Evolutionary conservation across 1,140 invertebrate species (phyloP).

Genomic region (Trichoplusia ni): DNA sequence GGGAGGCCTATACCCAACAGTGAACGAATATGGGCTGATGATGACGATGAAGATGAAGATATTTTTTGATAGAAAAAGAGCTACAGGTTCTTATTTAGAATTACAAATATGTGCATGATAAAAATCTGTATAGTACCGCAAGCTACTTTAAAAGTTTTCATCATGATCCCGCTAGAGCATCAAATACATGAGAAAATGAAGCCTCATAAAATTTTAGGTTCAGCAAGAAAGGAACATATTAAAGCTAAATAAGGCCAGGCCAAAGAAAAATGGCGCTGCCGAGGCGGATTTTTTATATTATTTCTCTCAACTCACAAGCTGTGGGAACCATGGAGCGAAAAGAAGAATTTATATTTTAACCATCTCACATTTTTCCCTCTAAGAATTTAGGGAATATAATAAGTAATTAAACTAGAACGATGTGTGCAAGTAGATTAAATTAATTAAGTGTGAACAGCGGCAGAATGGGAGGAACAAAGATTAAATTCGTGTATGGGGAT

Average conservation of each 20-base stretch:
- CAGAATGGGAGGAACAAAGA: conserved; percentile 33
- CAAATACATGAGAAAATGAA: conserved; percentile 23
- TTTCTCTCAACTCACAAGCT: conserved; percentile 9
- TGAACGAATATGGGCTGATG: no score
- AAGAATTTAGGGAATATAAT: conserved; percentile 14
- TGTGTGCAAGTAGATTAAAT: conserved; percentile 31
- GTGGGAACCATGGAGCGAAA: conserved; percentile 15
- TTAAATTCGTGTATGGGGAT: conserved; percentile 46
- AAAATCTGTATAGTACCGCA: not conserved
- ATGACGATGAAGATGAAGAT: no score
- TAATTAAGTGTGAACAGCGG: conserved; percentile 28
- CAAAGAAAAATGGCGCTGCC: conserved; percentile 22
- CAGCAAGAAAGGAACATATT: conserved; percentile 30
- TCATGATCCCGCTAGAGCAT: conserved; percentile 20
- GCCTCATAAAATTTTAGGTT: conserved; percentile 33
- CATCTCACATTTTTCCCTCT: conserved; percentile 8
- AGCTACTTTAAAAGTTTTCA: conserved; percentile 26
- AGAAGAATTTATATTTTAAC: conserved; percentile 32
- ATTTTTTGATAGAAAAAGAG: no score
- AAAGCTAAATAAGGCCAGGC: conserved; percentile 32
- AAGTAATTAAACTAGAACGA: conserved; percentile 17
- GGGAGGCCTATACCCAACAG: no score
- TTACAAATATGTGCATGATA: no score
- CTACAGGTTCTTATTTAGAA: no score
- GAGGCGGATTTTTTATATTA: conserved; percentile 31